phyloP scores from a whole-genome alignment of 1,140 invertebrate species.

The Drosophila auraria region DNA sequence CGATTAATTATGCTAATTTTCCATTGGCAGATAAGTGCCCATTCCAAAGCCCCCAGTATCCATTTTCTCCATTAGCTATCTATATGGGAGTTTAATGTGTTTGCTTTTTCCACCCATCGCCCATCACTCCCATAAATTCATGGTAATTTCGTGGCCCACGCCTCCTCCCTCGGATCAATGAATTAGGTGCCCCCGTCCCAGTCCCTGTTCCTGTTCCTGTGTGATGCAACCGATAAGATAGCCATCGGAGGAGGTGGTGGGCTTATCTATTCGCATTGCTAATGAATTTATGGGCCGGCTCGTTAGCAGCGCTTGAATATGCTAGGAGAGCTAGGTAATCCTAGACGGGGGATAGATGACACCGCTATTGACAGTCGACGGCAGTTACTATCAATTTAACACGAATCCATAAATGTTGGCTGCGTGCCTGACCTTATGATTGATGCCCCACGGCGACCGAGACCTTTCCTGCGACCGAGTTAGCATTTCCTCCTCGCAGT shows the following conservation, averaged over 20 bases:
- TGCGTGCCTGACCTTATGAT: slow-evolving; percentile 55
- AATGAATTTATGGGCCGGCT: slow-evolving; percentile 64
- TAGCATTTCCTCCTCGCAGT: slow-evolving; percentile 7
- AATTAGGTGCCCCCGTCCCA: slow-evolving; percentile 47
- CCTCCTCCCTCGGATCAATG: slow-evolving; percentile 52
- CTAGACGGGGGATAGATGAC: slow-evolving; percentile 7
- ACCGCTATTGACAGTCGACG: slow-evolving; percentile 60
- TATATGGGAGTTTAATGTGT: slow-evolving; percentile 44
- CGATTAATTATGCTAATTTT: slow-evolving; percentile 66
- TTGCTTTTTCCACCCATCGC: slow-evolving; percentile 9
- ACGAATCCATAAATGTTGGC: slow-evolving; percentile 55
- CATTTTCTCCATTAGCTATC: slow-evolving; percentile 28
- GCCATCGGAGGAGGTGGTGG: neutral
- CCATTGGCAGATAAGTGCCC: slow-evolving; percentile 33
- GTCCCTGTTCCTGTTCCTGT: neutral
- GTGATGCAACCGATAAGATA: slow-evolving; percentile 71
- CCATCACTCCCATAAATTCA: slow-evolving; percentile 22
- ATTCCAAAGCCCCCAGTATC: slow-evolving; percentile 4
- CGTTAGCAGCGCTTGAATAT: slow-evolving; percentile 50
- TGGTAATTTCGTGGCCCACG: slow-evolving; percentile 42
- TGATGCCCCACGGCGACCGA: slow-evolving; percentile 54
- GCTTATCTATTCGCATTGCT: slow-evolving; percentile 40
- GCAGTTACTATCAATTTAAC: slow-evolving; percentile 77
- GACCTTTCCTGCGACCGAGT: neutral
- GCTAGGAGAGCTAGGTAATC: slow-evolving; percentile 17